Evolutionary conservation across 2,888 invertebrate species (phyloP), one percentile per base, ranked within the genome.

Genomic region (Trissolcus brochymenae): DNA sequence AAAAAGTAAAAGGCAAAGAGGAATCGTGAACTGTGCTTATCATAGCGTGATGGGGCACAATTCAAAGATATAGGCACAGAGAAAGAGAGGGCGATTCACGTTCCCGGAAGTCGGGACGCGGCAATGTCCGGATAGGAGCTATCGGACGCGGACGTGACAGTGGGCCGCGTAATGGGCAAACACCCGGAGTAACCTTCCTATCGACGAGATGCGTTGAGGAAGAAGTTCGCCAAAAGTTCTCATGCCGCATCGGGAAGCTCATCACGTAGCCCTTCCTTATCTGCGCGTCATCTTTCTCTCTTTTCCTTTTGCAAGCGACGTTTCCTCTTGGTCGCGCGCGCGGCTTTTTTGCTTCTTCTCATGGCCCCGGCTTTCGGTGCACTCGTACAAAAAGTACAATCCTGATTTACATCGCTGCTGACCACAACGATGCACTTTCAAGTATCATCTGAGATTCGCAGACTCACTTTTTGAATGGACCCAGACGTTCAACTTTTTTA

Each of bases 261-360:
- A 84, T 87, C 88, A 88, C 88, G 88, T 88, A 88, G 85, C 85
- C 87, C 86, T 86, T 87, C 87, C 87, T 88, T 88, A 88, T 89
- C 88, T 87, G 80, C 85, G 86, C 87, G 86, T 88, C 88, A 88
- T 88, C 88, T 35, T 35, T 1, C 68, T 72, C 72, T 81, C 72
- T 81, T 81, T 81, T 81, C 77, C 79, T 81, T 80, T 80, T 82
- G 67, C 68, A 62, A 65, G 79, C 81, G 76, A 60, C 76, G 70
- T 81, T 77, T 81, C 73, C 75, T 70, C 64, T 25, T 25, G 25
- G 25, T 25, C 25, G 25, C 25, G 25, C 25, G 25, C 25, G 25
- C 70, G 55, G 54, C 61, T 78, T 66, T 19, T n/a, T 79, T 80
- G 72, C 76, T 71, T 72, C 17, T 72, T 60, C 74, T 67, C 75